Evolutionary conservation across 2,888 invertebrate genomes (phyloP).

Genomic region (Fissipunctia ypsillon): DNA sequence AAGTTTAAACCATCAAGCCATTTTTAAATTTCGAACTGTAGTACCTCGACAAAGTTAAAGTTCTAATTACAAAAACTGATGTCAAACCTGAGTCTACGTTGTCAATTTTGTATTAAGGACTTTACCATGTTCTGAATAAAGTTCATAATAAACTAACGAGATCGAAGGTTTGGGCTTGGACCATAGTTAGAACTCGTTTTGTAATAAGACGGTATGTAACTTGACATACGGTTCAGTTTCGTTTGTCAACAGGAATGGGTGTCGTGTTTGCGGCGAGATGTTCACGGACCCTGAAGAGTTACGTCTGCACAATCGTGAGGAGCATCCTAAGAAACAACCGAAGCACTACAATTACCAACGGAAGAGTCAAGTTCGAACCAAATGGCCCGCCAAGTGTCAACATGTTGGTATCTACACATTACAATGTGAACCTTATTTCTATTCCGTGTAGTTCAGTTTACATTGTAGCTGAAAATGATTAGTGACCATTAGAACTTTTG

Average conservation of each 20-base stretch:
- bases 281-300: constrained; percentile 79
- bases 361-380: constrained; percentile 67
- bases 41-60: no score
- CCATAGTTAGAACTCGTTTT: no score
- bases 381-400: constrained; percentile 81
- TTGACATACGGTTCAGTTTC: constrained; percentile 37
- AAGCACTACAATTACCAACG: constrained; percentile 80
- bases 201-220: constrained; percentile 63
- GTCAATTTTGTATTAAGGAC: no score
- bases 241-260: constrained; percentile 76
- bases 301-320: constrained; percentile 79
- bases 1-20: no score
- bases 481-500: neutral
- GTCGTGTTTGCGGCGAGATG: constrained; percentile 82
- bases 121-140: no score
- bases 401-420: constrained; percentile 75
- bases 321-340: constrained; percentile 81
- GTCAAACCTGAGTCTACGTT: no score
- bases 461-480: neutral
- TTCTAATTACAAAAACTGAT: no score
- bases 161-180: no score
- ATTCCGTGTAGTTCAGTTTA: neutral
- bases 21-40: no score
- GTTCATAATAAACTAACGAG: no score
- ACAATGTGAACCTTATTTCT: constrained; percentile 17